Percentiles rank a stretch among this genome's conserved stretches.
Evolutionary conservation across 2,113 vertebrate species (phyloP).

Genomic region (Petromus typicus): DNA sequence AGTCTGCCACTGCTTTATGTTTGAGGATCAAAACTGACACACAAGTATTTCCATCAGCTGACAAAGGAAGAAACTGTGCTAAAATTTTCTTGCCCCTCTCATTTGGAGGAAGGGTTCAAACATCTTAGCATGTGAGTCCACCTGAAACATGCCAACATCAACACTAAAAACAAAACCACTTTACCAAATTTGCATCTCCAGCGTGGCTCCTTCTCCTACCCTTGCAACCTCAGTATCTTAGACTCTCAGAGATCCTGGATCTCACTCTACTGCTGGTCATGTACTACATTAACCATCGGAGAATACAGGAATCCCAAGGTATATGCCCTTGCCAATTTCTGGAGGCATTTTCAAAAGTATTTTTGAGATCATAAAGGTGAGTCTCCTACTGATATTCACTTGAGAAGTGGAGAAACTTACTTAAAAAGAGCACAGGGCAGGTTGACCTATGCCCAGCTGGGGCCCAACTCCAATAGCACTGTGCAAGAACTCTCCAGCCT

Average conservation of each 20-base stretch:
- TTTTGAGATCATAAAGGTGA: conserved; percentile 34
- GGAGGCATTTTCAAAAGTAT: conserved; percentile 38
- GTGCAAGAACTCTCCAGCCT: background rate
- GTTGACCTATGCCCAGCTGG: background rate
- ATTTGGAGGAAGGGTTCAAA: background rate
- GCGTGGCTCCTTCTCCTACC: background rate
- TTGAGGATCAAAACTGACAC: background rate
- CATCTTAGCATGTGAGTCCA: background rate
- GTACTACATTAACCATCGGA: conserved; percentile 44
- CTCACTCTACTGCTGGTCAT: background rate
- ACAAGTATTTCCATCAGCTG: background rate
- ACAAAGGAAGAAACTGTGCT: background rate
- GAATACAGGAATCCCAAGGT: conserved; percentile 24
- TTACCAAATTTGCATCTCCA: background rate
- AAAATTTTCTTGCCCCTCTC: background rate
- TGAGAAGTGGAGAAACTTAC: conserved; percentile 25
- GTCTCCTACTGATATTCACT: conserved; percentile 43
- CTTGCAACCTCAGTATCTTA: background rate
- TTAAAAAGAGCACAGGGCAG: background rate
- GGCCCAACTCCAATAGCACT: background rate
- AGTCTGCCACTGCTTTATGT: background rate
- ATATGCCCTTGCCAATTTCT: conserved; percentile 44
- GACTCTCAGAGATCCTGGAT: background rate
- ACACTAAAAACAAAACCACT: background rate
- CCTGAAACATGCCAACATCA: background rate